A percentile compares a stretch with the other conserved stretches of the same genome.
Evolutionary conservation across 2,888 invertebrate species (phyloP).

Genomic region (Epinotia demarniana): DNA sequence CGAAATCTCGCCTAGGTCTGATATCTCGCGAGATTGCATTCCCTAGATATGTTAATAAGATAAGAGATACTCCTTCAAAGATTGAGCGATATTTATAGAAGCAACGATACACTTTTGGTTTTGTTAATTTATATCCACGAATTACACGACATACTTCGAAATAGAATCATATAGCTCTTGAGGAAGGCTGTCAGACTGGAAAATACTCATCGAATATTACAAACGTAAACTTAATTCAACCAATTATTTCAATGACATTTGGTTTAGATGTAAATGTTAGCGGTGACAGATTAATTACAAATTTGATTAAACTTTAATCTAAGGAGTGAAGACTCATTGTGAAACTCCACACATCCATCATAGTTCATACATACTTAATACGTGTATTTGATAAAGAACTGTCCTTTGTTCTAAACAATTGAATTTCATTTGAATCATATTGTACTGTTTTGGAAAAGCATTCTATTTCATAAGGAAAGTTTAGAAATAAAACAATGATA

Average conservation of each 20-base stretch:
- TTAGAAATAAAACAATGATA: too few relatives aligned
- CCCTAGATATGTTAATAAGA: neutral
- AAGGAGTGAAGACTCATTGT: neutral
- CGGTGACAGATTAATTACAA: slow-evolving; percentile 34
- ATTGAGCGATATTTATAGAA: neutral
- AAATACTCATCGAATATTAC: neutral
- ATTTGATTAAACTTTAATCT: slow-evolving; percentile 8
- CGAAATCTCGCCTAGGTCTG: too few relatives aligned
- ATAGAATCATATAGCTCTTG: neutral
- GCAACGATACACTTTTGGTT: neutral
- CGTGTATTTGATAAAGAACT: neutral
- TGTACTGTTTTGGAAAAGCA: too few relatives aligned
- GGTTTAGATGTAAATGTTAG: slow-evolving; percentile 10
- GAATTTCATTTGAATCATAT: too few relatives aligned
- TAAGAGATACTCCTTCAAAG: neutral
- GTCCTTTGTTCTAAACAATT: too few relatives aligned
- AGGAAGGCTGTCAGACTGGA: too few relatives aligned
- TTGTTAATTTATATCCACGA: neutral
- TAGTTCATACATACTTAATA: neutral
- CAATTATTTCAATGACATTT: slow-evolving; percentile 15
- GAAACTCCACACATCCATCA: neutral
- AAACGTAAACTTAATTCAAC: slow-evolving; percentile 19
- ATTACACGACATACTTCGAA: neutral
- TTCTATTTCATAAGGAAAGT: too few relatives aligned
- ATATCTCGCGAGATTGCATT: too few relatives aligned